Conservation (phyloP, 2,113 vertebrate species). For the Daubentonia madagascariensis region DNA sequence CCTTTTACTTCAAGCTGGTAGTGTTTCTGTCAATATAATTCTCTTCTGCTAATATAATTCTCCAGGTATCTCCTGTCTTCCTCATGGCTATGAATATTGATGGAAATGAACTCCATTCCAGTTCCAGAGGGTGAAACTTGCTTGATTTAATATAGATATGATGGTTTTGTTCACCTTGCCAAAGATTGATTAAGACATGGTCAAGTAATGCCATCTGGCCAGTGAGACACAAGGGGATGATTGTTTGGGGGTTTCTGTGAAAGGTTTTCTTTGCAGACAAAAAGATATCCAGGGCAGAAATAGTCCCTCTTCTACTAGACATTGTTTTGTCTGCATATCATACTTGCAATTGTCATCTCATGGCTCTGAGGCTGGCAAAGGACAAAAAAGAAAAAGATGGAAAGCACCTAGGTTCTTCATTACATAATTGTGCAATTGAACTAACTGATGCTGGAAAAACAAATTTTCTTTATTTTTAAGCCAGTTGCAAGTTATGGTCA, state of each 20-base stretch:
- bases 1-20: neutral
- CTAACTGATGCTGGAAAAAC: neutral
- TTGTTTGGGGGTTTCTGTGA: neutral
- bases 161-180: constrained; percentile 11
- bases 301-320: neutral
- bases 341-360: neutral
- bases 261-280: neutral
- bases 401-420: neutral
- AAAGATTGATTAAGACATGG: neutral
- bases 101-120: constrained; percentile 9
- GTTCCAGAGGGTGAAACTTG: neutral
- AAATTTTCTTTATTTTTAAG: constrained; percentile 26
- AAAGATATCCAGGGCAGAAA: neutral
- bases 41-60: neutral
- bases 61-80: neutral
- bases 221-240: neutral
- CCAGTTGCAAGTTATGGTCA: neutral
- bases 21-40: constrained; percentile 10
- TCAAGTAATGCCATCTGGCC: neutral
- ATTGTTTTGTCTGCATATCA: neutral
- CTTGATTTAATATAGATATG: constrained; percentile 2
- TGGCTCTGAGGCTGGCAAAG: neutral
- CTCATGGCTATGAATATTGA: neutral
- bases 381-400: neutral
- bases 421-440: neutral